Conservation (phyloP, 1,140 invertebrate genomes). For the Bombus balteatus region DNA sequence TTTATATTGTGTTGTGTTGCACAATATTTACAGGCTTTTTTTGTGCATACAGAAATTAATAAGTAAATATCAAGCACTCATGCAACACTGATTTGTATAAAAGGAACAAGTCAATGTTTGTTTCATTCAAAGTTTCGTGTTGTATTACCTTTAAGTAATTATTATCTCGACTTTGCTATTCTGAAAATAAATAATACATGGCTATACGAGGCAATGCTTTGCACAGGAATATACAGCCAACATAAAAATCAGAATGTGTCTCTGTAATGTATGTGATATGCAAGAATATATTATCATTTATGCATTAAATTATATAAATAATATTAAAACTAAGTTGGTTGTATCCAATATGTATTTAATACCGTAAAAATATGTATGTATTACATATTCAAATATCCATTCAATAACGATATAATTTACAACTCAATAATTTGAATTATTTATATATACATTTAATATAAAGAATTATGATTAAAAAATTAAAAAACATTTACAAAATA, state of each 20-base stretch:
- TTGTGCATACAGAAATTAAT: constrained; percentile 69
- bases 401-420: constrained; percentile 24
- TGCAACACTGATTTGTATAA: constrained; percentile 78
- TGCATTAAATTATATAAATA: constrained; percentile 42
- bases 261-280: constrained; percentile 54
- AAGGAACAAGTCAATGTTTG: constrained; percentile 75
- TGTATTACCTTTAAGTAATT: constrained; percentile 79
- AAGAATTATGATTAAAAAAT: constrained; percentile 22
- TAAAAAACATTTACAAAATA: constrained; percentile 33
- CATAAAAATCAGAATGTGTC: constrained; percentile 67
- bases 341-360: neutral
- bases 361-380: constrained; percentile 28
- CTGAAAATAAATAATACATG: constrained; percentile 81
- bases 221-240: constrained; percentile 74
- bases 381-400: constrained; percentile 27
- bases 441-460: constrained; percentile 34
- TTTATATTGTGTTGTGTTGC: constrained; percentile 66
- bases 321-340: constrained; percentile 15
- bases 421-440: constrained; percentile 37
- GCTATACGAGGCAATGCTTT: constrained; percentile 79
- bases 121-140: constrained; percentile 77
- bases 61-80: constrained; percentile 75
- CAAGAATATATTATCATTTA: constrained; percentile 28
- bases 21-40: constrained; percentile 74
- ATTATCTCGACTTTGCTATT: constrained; percentile 81